These are phyloP conservation scores for Mormyrops boulengeri DNA, from an alignment of 2,797 vertebrate genomes.

Conservation along the genomic window DNA sequence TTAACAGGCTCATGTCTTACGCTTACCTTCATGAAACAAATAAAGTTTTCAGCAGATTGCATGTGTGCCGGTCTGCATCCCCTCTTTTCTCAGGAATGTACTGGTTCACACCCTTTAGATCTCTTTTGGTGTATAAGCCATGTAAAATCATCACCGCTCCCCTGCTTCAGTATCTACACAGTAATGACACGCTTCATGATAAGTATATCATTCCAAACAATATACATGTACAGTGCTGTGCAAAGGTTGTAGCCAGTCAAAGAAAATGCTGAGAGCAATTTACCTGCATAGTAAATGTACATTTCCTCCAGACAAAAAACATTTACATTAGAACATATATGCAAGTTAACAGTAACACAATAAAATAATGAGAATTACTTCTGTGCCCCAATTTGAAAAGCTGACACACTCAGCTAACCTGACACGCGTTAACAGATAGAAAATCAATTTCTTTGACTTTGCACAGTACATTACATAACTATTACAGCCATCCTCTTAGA, in stretches of 20 bases:
- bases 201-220: background rate
- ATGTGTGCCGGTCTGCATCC: conserved; percentile 24
- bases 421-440: background rate
- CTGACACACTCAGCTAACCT: background rate
- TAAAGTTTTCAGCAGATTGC: conserved; percentile 63
- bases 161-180: background rate
- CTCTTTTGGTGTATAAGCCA: background rate
- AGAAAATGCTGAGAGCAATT: background rate
- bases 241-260: background rate
- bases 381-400: background rate
- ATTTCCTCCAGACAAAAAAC: background rate
- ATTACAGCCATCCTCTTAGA: background rate
- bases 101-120: background rate
- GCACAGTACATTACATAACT: background rate
- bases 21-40: conserved; percentile 36
- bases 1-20: background rate
- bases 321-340: background rate
- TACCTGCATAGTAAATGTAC: background rate
- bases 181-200: background rate
- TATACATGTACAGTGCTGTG: background rate
- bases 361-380: background rate
- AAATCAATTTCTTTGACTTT: background rate
- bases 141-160: background rate
- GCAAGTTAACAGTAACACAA: background rate
- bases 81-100: conserved; percentile 25